Evolutionary conservation across 2,888 invertebrate species (phyloP).

Genomic region (Lymantria monacha): DNA sequence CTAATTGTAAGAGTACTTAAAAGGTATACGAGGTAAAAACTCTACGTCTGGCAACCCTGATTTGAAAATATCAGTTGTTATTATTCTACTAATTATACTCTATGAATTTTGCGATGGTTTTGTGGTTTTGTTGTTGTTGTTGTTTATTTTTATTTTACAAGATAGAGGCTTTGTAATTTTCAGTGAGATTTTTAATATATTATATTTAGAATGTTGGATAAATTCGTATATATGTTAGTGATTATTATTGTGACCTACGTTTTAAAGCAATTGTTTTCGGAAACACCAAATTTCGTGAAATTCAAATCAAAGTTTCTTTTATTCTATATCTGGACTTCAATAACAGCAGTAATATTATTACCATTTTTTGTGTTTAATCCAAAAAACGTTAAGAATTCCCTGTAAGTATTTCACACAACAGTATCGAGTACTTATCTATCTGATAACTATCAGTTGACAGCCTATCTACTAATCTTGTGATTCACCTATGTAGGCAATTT

Average conservation of each 20-base stretch:
- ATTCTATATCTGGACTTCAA: slow-evolving; percentile 70
- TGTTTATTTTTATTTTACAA: slow-evolving; percentile 35
- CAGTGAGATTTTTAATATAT: slow-evolving; percentile 9
- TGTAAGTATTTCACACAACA: slow-evolving; percentile 64
- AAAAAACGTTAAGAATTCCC: slow-evolving; percentile 76
- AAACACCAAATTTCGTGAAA: slow-evolving; percentile 76
- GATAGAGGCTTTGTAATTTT: slow-evolving; percentile 16
- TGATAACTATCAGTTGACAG: too few species aligned
- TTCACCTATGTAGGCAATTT: too few species aligned
- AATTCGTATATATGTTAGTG: slow-evolving; percentile 63
- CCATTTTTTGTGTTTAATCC: slow-evolving; percentile 78
- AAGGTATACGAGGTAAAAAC: too few species aligned
- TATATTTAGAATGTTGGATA: slow-evolving; percentile 58
- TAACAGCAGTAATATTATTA: slow-evolving; percentile 65
- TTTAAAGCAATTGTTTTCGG: slow-evolving; percentile 73
- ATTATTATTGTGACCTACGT: slow-evolving; percentile 64
- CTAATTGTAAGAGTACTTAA: too few species aligned
- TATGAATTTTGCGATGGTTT: slow-evolving; percentile 6
- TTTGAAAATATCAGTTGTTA: too few species aligned
- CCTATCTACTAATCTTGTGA: too few species aligned
- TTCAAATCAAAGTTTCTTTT: slow-evolving; percentile 77
- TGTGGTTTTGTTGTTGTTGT: slow-evolving; percentile 22
- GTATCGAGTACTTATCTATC: too few species aligned
- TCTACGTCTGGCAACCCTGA: background rate
- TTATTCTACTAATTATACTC: too few species aligned